Evolutionary conservation across 1,140 invertebrate genomes (phyloP), one percentile per base, ranked within the genome.

Genomic region (Stenopsyche tienmushanensis): DNA sequence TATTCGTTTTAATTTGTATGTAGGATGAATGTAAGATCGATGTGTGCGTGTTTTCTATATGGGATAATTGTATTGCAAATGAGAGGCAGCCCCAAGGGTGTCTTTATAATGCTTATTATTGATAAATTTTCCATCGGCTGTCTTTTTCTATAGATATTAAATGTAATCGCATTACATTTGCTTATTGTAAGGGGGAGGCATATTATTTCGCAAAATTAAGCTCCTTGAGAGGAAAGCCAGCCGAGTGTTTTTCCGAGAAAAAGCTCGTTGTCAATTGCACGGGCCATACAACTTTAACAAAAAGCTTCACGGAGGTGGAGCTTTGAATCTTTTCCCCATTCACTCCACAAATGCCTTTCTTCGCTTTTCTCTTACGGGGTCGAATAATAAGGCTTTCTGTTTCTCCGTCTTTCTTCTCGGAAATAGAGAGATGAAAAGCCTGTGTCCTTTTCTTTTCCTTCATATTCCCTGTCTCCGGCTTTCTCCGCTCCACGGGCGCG

Each of bases 371-470:
- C 67, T 70, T 70, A 66, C 62, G 45, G 20, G 47, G 62, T 7
- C 57, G 60, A 70, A 70, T 70, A 70, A 70, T 70, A 66, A 66
- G 60, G 67, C 53, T 62, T 69, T 64, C 67, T 65, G 57, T 65
- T 69, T 58, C 55, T 57, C 18, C 47, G 63, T 54, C 29, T 70
- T 70, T 70, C 34, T 70, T 70, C 64, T 54, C 54, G 41, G 64
- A 57, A 70, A 70, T 66, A 66, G 68, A 60, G 49, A 70, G 64
- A 70, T 70, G 68, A 70, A 70, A 70, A 70, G 68, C 68, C 54
- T 41, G 59, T 66, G 64, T 66, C 64, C 39, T 55, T 53, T 44
- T 58, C 25, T 63, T 54, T 63, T 42, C 23, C 54, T 42, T 49
- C n/a, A 26, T 41, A n/a, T 25, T 17, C 23, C 26, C 23, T 39